Evolutionary conservation across 1,140 invertebrate genomes (phyloP), one percentile per base, ranked within the genome.

Genomic region (Pteromalus puparum): DNA sequence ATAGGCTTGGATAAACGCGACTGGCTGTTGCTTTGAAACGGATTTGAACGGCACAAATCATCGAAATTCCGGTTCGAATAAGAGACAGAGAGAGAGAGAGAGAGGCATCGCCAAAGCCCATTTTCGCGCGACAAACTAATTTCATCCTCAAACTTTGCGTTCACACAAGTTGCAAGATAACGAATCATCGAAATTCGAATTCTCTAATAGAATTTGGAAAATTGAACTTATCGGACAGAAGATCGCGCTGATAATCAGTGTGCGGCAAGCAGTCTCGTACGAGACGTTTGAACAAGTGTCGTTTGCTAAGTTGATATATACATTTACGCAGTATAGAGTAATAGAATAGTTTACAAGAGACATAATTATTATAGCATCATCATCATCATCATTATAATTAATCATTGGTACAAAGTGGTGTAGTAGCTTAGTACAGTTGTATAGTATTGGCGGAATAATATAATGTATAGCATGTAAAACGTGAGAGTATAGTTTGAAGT

Each of bases 141-240:
- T 76, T 48, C 42, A 46, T 46, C 38, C n/a, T 48, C 42, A 34
- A 76, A 42, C 18, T 76, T 48, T 76, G 42, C 42, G 30, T 76
- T 76, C 74, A 28, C 53, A 53, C 10, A 76, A 76, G 24, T 76
- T 53, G 46, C 74, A 30, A 65, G 61, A 26, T 61, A n/a, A 42
- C 12, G 77, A 79, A 79, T 79, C 77, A 79, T 79, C 77, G 7
- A 79, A 79, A 79, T 79, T 79, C 61, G 30, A 67, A 46, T 68
- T 68, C 61, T 68, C 73, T n/a, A 42, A 26, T 75, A n/a, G n/a
- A 42, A 79, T 79, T 42, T 70, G 24, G 42, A 48, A 74, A 38
- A 0, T 0, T 70, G 18, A 13, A n/a, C n/a, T n/a, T n/a, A n/a
- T n/a, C n/a, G n/a, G n/a, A n/a, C n/a, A n/a, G n/a, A 30, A 73